phyloP scores from a whole-genome alignment of 2,113 vertebrate species.

The Periophthalmodon schlosseri region DNA sequence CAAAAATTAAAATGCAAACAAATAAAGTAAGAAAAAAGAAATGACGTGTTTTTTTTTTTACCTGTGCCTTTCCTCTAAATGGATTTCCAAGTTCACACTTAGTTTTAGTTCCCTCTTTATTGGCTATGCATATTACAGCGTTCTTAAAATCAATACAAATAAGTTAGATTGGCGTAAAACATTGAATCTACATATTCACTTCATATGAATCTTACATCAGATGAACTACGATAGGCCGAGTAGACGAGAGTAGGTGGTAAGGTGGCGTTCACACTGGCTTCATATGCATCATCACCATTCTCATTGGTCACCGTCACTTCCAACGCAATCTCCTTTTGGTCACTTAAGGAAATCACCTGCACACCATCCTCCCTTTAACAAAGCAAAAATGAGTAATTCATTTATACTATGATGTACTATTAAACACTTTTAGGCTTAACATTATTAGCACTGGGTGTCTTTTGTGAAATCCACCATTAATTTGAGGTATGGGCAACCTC shows the following conservation, averaged over 20 bases:
- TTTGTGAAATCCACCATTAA: not conserved
- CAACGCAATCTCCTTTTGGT: conserved; percentile 89
- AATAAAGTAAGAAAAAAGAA: not conserved
- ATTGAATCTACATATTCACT: not conserved
- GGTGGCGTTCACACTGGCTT: conserved; percentile 79
- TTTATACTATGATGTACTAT: not conserved
- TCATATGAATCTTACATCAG: conserved; percentile 65
- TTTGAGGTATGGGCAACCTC: not conserved
- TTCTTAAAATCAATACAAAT: conserved; percentile 70
- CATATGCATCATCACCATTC: conserved; percentile 90
- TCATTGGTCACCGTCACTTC: conserved; percentile 89
- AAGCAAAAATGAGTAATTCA: not conserved
- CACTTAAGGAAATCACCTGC: conserved; percentile 83
- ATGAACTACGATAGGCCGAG: conserved; percentile 65
- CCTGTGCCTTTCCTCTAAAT: conserved; percentile 84
- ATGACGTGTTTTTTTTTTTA: conserved; percentile 57
- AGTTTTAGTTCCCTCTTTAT: conserved; percentile 84
- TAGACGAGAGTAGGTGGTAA: conserved; percentile 86
- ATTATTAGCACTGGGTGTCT: not conserved
- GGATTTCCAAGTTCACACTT: conserved; percentile 93
- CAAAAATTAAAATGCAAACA: not conserved
- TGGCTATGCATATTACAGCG: conserved; percentile 79
- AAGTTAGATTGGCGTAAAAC: conserved; percentile 10
- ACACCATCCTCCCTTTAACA: conserved; percentile 77
- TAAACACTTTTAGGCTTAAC: not conserved